Evolutionary conservation across 2,797 vertebrate genomes (phyloP), one percentile per base, ranked within the genome.

Genomic region (Bradypodion ventrale): DNA sequence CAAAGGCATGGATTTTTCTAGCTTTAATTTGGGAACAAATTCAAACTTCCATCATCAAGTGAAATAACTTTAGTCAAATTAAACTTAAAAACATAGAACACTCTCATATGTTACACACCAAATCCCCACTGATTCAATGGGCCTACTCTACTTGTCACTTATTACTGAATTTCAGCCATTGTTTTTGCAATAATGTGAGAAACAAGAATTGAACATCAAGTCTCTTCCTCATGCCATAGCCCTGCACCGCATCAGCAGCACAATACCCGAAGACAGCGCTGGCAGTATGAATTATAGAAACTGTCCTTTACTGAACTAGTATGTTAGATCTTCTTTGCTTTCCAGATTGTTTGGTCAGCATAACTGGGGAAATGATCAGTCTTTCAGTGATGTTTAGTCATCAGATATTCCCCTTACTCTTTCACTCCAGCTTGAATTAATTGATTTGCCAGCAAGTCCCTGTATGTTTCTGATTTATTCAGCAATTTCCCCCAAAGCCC

Each of bases 341-440:
- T 52, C 60, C 16, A 29, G 42, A 80, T 35, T 85, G 80, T 52
- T 89, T 85, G 87, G 89, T 76, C 83, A 85, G 83, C 88, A 81
- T 62, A 73, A n/a, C 83, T 87, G 89, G 90, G 92, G 93, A 94
- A 94, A 94, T 92, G 88, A 52, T 56, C 52, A 56, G 85, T 94
- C 89, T 19, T 87, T 85, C 91, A 91, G 92, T 90, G 89, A 92
- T 78, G 88, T 90, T 89, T 12, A 23, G 77, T 88, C 89, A 87
- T 93, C 93, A 92, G 87, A 91, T 94, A 93, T 91, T 94, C 94
- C 92, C 93, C 89, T 93, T 93, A 88, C 93, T 91, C 91, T 87
- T 56, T 92, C 69, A 68, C 87, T 88, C 87, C 88, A 92, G 91
- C 91, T 90, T 89, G 80, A 80, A 82, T 89, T 87, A 87, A 82